Base-by-base conservation (phyloP, 2,113 vertebrate genomes). In the Phrynocephalus versicolor region DNA sequence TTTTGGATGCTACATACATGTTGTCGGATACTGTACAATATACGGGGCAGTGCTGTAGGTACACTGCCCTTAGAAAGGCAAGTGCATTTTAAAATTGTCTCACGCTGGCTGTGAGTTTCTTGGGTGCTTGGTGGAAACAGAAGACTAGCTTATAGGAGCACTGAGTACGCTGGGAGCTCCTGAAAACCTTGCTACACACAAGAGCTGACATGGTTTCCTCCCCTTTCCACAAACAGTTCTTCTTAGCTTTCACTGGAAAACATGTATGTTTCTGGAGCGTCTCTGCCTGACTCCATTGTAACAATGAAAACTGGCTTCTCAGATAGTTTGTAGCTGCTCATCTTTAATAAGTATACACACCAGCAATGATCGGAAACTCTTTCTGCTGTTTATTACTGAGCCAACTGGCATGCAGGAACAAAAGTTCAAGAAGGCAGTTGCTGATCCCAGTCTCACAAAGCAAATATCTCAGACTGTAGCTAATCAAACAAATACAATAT, bases 281-380 rank as follows among this genome's bases (percentile, higher is more conserved):
- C 58, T 87, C 85, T 70, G 55, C 69, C 16, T 81, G 67, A 60
- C 23, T 84, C 87, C 82, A 91, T 87, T 57, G 41, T 84, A 92
- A 60, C 51, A 76, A 18, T 45, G 33, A 79, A 92, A 90, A 84
- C 45, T 84, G 35, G 19, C 77, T 58, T 90, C 76, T 88, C 87
- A 91, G 88, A 77, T 64, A 81, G 80, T 89, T 88, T 88, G 67
- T 90, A 85, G 78, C 45, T 37, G 1, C 67, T 91, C 70, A 79
- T 90, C 90, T 90, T 91, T 89, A 89, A 51, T 51, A 67, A 94
- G 39, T 62, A 72, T 13, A 16, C 82, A 27, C 67, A n/a, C 57
- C 73, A 92, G 82, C 88, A 92, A 92, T 16, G 1, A 87, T 82
- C 91, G 81, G 85, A 89, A 64, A 77, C 89, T 78, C 87, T 83